Evolutionary conservation across 2,888 invertebrate species (phyloP).

Genomic region (Gastrophysa polygoni): DNA sequence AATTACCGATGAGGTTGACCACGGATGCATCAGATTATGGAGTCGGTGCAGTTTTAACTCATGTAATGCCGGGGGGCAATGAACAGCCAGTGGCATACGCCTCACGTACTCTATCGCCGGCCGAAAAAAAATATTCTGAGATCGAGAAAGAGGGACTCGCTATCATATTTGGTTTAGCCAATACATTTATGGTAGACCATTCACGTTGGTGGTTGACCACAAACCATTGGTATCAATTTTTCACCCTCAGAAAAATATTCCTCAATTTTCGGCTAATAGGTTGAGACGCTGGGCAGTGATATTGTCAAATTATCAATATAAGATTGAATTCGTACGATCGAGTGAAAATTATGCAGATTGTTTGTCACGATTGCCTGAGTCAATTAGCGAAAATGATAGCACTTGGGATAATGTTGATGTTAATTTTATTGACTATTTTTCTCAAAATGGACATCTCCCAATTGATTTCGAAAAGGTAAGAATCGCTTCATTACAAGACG

Average conservation of each 20-base stretch:
- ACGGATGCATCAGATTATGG: conserved; percentile 29
- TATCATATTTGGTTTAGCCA: conserved; percentile 29
- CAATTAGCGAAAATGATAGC: not conserved
- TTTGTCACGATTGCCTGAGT: not conserved
- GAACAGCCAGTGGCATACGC: conserved; percentile 34
- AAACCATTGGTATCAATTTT: conserved; percentile 15
- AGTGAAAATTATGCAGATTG: conserved; percentile 5
- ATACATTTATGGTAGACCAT: conserved; percentile 16
- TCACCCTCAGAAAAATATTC: conserved; percentile 6
- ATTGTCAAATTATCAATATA: conserved; percentile 14
- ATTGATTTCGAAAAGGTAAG: conserved; percentile 1
- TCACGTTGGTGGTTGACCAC: conserved; percentile 14
- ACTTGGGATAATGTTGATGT: conserved; percentile 3
- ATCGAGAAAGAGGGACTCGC: conserved; percentile 10
- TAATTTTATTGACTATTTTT: not conserved
- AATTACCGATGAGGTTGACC: conserved; percentile 13
- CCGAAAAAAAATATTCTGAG: conserved; percentile 20
- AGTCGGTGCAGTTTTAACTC: conserved; percentile 42
- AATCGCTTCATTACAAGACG: not conserved
- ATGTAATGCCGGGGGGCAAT: conserved; percentile 39
- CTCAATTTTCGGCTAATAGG: conserved; percentile 18
- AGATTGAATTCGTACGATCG: conserved; percentile 4
- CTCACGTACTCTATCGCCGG: conserved; percentile 5
- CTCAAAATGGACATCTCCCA: not conserved
- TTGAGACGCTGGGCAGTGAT: conserved; percentile 18